Conservation (phyloP, 2,113 vertebrate genomes). For the Tragelaphus buxtoni region DNA sequence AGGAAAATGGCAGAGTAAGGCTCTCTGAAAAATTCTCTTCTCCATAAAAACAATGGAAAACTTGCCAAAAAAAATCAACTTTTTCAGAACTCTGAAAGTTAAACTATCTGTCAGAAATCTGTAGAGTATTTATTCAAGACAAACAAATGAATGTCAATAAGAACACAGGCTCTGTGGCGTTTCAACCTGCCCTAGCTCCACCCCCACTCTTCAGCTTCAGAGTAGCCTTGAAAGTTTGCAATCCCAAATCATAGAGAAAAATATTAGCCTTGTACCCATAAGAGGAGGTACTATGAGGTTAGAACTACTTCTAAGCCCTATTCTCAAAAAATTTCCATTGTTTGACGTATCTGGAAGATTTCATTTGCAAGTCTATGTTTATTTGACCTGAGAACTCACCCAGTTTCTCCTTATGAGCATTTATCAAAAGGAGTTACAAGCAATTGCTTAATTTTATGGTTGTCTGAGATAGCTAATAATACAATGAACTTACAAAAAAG, state of each 20-base stretch:
- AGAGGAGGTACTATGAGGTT: not conserved
- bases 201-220: not conserved
- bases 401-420: not conserved
- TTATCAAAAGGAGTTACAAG: constrained; percentile 5
- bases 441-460: not conserved
- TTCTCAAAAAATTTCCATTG: not conserved
- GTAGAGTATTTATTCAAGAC: not conserved
- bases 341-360: not conserved
- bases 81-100: not conserved
- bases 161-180: not conserved
- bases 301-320: not conserved
- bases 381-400: not conserved
- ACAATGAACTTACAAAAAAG: not conserved
- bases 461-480: not conserved
- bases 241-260: not conserved
- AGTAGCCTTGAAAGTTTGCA: not conserved
- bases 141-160: not conserved
- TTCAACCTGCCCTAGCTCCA: not conserved
- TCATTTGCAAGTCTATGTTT: not conserved
- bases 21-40: constrained; percentile 2
- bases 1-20: not conserved
- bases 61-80: not conserved
- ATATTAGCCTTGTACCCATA: not conserved
- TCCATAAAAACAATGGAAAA: constrained; percentile 16
- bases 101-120: not conserved